Base-by-base conservation (phyloP, 2,888 invertebrate species). In the Perithous albicinctus region DNA sequence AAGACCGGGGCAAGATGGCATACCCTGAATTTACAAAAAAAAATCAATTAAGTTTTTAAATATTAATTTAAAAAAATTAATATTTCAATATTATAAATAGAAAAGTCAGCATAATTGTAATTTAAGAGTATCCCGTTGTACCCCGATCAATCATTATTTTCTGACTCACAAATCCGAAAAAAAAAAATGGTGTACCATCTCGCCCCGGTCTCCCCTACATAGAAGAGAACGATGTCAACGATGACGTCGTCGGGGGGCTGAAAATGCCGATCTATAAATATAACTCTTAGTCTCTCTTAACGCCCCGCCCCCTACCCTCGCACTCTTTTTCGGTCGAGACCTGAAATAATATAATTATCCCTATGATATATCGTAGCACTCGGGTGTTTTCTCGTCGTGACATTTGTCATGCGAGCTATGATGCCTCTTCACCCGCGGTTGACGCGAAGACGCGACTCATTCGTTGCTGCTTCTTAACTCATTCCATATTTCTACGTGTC, bases 321-420 rank as follows among this genome's bases (percentile, higher is more conserved):
- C 61, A 10, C 32, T 41, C 29, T 69, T 20, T 74, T 56, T 32
- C 32, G 61, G 72, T 26, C 73, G 80, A 84, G 85, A 85, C 86
- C 84, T 85, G 82, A 78, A 86, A 85, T 91, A 91, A 92, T 91
- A 91, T 92, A 92, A 92, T 92, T 92, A 92, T 91, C 91, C 87
- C 84, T 84, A 87, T 91, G 92, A 92, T 91, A 86, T 91, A 92
- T 88, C 88, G 84, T 76, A 80, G 83, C 86, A 85, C 87, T 87
- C 88, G 86, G 84, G 85, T 85, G 85, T 86, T 90, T 87, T 87
- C 85, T 88, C 83, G 82, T 85, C 78, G 80, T 79, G 82, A 87
- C 88, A 88, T 89, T 89, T 86, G 88, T 89, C 90, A 89, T 90
- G 72, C 76, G 80, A 83, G 72, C 72, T 67, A n/a, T n/a, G n/a